These are phyloP conservation scores for Gobio occitaniae DNA, from an alignment of 2,797 vertebrate genomes.

Conservation along the genomic window DNA sequence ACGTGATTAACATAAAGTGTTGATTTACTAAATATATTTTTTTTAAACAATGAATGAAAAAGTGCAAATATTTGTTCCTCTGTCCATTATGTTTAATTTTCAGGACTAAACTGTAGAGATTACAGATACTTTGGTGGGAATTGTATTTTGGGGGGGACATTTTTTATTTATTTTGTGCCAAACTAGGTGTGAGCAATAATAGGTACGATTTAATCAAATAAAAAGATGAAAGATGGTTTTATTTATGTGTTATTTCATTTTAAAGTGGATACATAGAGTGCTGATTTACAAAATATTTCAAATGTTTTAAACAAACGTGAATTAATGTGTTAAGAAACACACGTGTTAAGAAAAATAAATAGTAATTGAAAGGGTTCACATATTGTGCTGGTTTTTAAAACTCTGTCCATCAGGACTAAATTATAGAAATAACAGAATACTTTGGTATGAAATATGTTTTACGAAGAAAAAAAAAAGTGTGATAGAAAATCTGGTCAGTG, in stretches of 20 bases:
- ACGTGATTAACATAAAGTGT: background rate
- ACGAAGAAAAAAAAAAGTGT: background rate
- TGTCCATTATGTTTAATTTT: background rate
- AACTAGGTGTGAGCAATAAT: too few species aligned
- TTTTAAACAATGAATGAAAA: too few species aligned
- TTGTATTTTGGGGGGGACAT: background rate
- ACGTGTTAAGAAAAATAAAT: background rate
- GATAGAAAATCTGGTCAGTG: constrained; percentile 12
- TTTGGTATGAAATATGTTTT: background rate
- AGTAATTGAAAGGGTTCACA: background rate
- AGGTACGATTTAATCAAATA: background rate
- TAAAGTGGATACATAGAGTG: background rate
- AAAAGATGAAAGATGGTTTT: background rate
- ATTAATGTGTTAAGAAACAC: background rate
- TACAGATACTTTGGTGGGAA: background rate
- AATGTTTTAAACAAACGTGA: background rate
- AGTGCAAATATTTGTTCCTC: too few species aligned
- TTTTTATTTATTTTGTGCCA: background rate
- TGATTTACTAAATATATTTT: background rate
- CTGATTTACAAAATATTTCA: background rate
- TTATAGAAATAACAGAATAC: background rate
- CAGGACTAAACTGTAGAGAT: background rate
- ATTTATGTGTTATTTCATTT: background rate
- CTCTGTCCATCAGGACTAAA: background rate
- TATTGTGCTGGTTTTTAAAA: background rate